These are phyloP conservation scores for Campoplex capitator DNA, from an alignment of 2,888 invertebrate species.

Conservation along the genomic window DNA sequence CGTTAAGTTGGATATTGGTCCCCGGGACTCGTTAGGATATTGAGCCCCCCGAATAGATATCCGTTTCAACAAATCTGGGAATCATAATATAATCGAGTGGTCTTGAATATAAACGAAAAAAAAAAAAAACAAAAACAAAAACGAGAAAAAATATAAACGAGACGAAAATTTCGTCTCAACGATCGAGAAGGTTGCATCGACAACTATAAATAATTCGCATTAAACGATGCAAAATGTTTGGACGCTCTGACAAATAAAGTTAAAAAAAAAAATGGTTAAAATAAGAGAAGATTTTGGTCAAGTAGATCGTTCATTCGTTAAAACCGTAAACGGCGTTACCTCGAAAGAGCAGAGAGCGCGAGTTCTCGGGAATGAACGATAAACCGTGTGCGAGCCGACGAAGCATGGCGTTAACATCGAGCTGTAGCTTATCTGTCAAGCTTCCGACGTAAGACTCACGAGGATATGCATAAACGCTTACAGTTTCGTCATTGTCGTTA, in stretches of 20 bases:
- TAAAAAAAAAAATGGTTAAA: neutral
- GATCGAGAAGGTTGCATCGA: no score
- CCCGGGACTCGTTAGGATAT: no score
- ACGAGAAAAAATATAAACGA: no score
- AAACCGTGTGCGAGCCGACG: conserved; percentile 51
- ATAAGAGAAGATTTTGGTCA: neutral
- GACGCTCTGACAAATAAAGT: neutral
- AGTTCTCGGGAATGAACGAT: conserved; percentile 54
- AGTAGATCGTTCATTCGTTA: neutral
- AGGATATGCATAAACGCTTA: conserved; percentile 41
- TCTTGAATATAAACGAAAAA: no score
- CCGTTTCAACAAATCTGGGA: no score
- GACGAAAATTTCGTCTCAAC: no score
- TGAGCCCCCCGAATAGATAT: no score
- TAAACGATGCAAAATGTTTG: no score
- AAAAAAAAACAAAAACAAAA: no score
- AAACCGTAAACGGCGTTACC: conserved; percentile 2
- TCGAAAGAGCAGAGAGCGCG: neutral
- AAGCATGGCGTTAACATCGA: conserved; percentile 52
- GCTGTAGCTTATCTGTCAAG: conserved; percentile 54
- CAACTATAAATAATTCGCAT: neutral
- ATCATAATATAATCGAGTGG: no score
- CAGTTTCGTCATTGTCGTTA: conserved; percentile 60
- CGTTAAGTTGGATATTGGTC: neutral
- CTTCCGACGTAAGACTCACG: conserved; percentile 60